Conservation (phyloP, 2,113 vertebrate genomes). For the Halichoerus grypus region DNA sequence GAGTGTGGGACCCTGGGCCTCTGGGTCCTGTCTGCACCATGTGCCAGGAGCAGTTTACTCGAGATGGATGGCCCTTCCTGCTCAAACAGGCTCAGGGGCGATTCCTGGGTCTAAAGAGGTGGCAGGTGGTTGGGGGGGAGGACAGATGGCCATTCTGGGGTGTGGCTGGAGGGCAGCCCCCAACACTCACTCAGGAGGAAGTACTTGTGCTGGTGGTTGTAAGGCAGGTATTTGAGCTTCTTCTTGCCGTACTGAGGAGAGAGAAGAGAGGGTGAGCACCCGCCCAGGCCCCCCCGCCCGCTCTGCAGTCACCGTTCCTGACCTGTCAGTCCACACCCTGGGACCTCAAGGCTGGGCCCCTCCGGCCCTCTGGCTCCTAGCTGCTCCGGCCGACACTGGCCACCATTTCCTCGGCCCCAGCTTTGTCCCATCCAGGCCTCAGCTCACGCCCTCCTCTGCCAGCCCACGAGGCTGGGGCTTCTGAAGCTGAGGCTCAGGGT, state of each 20-base stretch:
- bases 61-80: not conserved
- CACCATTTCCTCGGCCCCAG: not conserved
- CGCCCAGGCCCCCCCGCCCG: accelerated
- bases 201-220: conserved; percentile 95
- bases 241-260: conserved; percentile 93
- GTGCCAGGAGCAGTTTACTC: not conserved
- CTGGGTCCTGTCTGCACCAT: accelerated
- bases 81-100: not conserved
- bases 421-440: not conserved
- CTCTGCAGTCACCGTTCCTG: too few species aligned
- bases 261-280: not conserved
- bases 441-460: accelerated
- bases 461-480: accelerated
- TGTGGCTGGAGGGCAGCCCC: not conserved
- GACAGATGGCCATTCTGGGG: not conserved
- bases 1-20: not conserved
- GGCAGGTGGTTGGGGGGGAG: not conserved
- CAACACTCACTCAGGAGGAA: conserved; percentile 95
- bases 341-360: too few species aligned
- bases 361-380: not conserved
- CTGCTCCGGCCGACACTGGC: accelerated
- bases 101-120: not conserved
- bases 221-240: conserved; percentile 87
- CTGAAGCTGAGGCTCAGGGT: not conserved
- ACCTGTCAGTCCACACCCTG: not conserved